Evolutionary conservation across 2,888 invertebrate species (phyloP), one percentile per base, ranked within the genome.

Genomic region (Temnothorax unifasciatus): DNA sequence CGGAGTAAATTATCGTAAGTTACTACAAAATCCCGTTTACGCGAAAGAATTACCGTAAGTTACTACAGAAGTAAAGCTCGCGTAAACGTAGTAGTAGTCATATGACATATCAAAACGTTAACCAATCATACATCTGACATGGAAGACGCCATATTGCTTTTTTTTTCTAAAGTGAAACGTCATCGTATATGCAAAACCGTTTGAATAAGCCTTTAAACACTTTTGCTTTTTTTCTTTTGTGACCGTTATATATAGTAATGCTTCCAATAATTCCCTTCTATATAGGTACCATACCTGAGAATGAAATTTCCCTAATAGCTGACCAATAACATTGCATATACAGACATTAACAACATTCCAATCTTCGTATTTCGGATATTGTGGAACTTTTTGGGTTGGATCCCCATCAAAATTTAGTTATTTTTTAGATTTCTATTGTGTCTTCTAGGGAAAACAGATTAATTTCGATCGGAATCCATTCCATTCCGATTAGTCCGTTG

Each of bases 291-390:
- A 71, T 38, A 8, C 5, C 5, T 1, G 13, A 18, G 4, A 13
- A 13, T n/a, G 4, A 25, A 81, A 81, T 47, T 47, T 81, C 50
- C 73, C 73, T 81, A 61, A 38, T 2, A 1, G 0, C 0, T 9
- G 38, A 50, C 79, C 79, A 81, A 73, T 81, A 59, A 61, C 18
- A 47, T 50, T 61, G 4, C 25, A 47, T 0, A 29, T 38, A 18
- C 11, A n/a, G 2, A 8, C 3, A 61, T 61, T 73, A 38, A 54
- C 47, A 38, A 71, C 21, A 59, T 71, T 81, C 34, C 47, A 9
- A 47, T 73, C 38, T 50, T 34, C 21, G 3, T 18, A 44, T 38
- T 47, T 59, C 15, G 15, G 4, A 0, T 47, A 38, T 64, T 0
- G 21, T 2, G 3, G 34, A 34, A 34, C 34, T 34, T 34, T 34